Percentiles rank a stretch among this genome's conserved stretches.
Evolutionary conservation across 2,888 invertebrate genomes (phyloP).

Genomic region (Tenthredo scrophulariae): DNA sequence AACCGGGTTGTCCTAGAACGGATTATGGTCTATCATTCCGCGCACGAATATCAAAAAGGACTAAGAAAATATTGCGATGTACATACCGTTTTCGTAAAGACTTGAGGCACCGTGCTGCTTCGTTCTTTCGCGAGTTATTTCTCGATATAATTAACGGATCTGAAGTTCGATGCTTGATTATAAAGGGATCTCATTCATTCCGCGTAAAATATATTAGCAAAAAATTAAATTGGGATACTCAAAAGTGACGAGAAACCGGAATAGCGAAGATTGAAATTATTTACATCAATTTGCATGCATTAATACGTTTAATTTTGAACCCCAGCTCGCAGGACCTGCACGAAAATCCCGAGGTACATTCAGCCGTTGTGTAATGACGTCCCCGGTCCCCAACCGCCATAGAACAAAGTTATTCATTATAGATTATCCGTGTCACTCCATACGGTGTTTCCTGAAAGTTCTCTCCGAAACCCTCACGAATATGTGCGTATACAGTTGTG

Average conservation of each 20-base stretch:
- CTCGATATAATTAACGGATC: neutral
- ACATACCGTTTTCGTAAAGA: neutral
- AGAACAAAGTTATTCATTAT: constrained; percentile 25
- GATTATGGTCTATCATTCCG: neutral
- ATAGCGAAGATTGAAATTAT: constrained; percentile 21
- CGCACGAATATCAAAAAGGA: neutral
- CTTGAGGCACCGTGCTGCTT: neutral
- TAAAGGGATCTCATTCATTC: neutral
- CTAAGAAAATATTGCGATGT: neutral
- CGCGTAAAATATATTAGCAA: neutral
- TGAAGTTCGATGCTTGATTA: neutral
- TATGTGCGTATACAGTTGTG: neutral
- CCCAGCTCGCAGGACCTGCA: constrained; percentile 21
- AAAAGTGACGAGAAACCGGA: constrained; percentile 25
- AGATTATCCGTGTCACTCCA: constrained; percentile 31
- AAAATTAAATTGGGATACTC: neutral
- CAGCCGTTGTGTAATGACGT: constrained; percentile 18
- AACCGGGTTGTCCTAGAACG: neutral
- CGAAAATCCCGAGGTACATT: constrained; percentile 25
- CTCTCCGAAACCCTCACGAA: neutral
- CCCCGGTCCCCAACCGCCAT: constrained; percentile 2
- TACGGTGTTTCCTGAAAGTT: constrained; percentile 19
- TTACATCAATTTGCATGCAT: constrained; percentile 39
- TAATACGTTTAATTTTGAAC: constrained; percentile 41
- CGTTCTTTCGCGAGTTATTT: neutral